Base-by-base conservation (phyloP, 2,888 invertebrate species). In the Seira musarum region DNA sequence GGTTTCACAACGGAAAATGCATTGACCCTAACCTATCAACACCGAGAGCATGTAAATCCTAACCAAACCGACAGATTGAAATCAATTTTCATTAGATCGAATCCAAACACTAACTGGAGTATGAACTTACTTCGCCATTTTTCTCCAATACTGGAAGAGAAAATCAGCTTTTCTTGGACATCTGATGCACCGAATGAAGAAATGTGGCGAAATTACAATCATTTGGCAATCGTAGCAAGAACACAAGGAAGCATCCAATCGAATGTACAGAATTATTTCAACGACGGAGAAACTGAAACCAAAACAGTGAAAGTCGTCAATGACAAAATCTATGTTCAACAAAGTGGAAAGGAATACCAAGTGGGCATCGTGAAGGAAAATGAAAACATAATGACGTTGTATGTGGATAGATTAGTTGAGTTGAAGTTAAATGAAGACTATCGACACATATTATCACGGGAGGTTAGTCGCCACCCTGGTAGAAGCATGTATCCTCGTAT, bases 401-500 rank as follows among this genome's bases (percentile, higher is more conserved):
- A 61, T 61, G 60, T 40, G 21, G 67, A 74, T 61, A 15, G 21
- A 15, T 40, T 74, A n/a, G 6, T 74, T 22, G 40, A 67, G n/a
- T 46, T 74, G 3, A 74, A 74, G 19, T 67, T 63, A 49, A 30
- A 53, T 1, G 24, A 19, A 10, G 61, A 46, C 21, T 76, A 76
- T 63, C 63, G 75, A 0, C 53, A n/a, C n/a, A n/a, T n/a, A n/a
- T 63, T 8, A 6, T 30, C 1, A 22, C 64, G 25, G 63, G 30
- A 15, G 30, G 46, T 19, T 40, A 13, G 40, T 40, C 40, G 13
- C 6, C 40, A 40, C 6, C 13, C 13, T 6, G n/a, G 17, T 3
- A 61, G 13, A 69, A 77, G 77, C n/a, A 53, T 77, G 24, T 70
- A 57, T 40, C 77, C 77, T 2, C 64, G 64, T 13, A 21, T 19